Percentiles rank a stretch among this genome's conserved stretches.
Conservation (phyloP, 2,888 invertebrate species). For the Pedicia rivosa region DNA sequence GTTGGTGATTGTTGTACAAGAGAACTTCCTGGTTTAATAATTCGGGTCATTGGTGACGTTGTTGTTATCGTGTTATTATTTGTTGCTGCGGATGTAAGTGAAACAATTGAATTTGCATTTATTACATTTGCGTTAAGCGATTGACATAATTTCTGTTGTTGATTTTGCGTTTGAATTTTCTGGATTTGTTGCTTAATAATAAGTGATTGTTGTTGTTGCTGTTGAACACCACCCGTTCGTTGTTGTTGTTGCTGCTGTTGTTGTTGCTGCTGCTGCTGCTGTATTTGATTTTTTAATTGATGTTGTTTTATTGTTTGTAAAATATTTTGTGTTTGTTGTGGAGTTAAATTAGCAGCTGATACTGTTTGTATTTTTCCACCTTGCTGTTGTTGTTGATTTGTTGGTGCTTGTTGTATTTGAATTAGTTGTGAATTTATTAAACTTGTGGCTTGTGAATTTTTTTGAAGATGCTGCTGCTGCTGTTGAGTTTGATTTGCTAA, state of each 20-base stretch:
- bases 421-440: slow-evolving; percentile 15
- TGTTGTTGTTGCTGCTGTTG: slow-evolving; percentile 7
- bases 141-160: neutral
- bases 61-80: slow-evolving; percentile 1
- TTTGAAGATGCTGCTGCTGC: slow-evolving; percentile 18
- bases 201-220: slow-evolving; percentile 7
- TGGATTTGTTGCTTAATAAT: neutral
- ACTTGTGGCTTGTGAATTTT: slow-evolving; percentile 10
- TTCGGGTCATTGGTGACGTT: slow-evolving; percentile 14
- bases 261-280: slow-evolving; percentile 11
- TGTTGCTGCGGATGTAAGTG: no score
- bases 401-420: slow-evolving; percentile 15
- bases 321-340: slow-evolving; percentile 25
- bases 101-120: no score
- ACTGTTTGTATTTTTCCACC: slow-evolving; percentile 20
- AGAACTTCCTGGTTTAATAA: slow-evolving; percentile 14
- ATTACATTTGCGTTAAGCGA: no score
- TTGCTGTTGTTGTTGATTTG: neutral
- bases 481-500: neutral
- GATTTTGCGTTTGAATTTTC: neutral
- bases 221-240: slow-evolving; percentile 9
- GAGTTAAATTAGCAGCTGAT: slow-evolving; percentile 22
- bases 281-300: slow-evolving; percentile 10
- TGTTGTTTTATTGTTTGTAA: slow-evolving; percentile 26
- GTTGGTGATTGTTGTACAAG: slow-evolving; percentile 4